phyloP scores from a whole-genome alignment of 2,888 invertebrate genomes.

The Mantis religiosa region DNA sequence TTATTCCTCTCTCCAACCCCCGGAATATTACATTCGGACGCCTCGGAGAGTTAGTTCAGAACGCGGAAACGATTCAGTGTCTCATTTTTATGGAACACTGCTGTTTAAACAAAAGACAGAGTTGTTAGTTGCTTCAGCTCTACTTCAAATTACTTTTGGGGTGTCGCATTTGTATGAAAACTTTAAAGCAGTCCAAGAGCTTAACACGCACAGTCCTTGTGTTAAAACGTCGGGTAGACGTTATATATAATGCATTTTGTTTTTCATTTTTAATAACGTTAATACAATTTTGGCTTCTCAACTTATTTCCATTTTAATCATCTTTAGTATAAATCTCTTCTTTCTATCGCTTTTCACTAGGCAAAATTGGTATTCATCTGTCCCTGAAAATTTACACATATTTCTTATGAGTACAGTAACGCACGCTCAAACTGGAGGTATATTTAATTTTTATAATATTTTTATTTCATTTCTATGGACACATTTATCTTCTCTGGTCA shows the following conservation, averaged over 20 bases:
- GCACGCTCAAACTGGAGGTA: no score
- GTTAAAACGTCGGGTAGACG: not conserved
- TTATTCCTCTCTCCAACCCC: not conserved
- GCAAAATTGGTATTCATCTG: no score
- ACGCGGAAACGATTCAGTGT: not conserved
- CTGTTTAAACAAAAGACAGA: not conserved
- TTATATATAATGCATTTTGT: not conserved
- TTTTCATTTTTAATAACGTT: not conserved
- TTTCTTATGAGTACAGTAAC: no score
- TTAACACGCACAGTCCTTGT: not conserved
- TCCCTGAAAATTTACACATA: no score
- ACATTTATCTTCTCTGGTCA: no score
- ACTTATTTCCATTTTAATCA: not conserved
- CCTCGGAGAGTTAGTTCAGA: not conserved
- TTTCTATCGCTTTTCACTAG: not conserved
- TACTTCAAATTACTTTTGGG: not conserved
- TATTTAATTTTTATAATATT: no score
- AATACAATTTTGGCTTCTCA: not conserved
- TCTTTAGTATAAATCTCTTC: not conserved
- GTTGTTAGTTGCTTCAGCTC: not conserved
- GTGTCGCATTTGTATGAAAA: no score
- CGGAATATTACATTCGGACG: not conserved
- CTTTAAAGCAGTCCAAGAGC: not conserved
- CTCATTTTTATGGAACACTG: not conserved
- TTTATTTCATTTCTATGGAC: no score